These are phyloP conservation scores for Gavia stellata DNA, from an alignment of 2,113 vertebrate species.

Conservation along the genomic window DNA sequence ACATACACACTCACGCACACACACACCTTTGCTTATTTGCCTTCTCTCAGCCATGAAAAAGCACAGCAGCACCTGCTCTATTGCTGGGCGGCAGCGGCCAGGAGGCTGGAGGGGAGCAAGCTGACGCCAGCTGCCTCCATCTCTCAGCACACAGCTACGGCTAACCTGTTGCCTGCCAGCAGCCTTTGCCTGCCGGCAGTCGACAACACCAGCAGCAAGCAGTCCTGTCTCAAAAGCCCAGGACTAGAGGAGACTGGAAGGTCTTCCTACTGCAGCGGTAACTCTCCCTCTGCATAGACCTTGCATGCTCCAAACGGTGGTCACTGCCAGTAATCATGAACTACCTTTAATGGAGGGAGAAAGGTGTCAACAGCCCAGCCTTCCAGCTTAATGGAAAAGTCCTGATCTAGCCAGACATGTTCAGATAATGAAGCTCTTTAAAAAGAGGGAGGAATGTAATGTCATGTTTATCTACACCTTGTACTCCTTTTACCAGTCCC, in stretches of 20 bases:
- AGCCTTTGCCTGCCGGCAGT: background rate
- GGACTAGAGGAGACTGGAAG: conserved; percentile 21
- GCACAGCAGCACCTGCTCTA: background rate
- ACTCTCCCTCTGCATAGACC: background rate
- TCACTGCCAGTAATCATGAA: background rate
- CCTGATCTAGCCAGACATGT: background rate
- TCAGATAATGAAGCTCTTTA: background rate
- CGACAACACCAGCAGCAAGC: background rate
- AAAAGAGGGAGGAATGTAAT: background rate
- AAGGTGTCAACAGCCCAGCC: background rate
- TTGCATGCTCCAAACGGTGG: background rate
- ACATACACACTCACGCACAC: background rate
- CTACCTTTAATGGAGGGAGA: background rate
- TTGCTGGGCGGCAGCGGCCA: background rate
- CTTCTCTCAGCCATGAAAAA: background rate
- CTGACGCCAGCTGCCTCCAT: background rate
- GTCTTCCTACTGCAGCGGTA: background rate
- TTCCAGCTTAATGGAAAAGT: background rate
- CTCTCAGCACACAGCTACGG: background rate
- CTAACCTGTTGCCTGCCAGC: conserved; percentile 68
- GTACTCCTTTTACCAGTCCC: background rate
- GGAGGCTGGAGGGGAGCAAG: background rate
- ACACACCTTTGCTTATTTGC: background rate
- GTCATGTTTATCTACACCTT: background rate
- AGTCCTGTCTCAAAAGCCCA: background rate